phyloP scores from a whole-genome alignment of 1,140 invertebrate species.

The Drosophila asahinai region DNA sequence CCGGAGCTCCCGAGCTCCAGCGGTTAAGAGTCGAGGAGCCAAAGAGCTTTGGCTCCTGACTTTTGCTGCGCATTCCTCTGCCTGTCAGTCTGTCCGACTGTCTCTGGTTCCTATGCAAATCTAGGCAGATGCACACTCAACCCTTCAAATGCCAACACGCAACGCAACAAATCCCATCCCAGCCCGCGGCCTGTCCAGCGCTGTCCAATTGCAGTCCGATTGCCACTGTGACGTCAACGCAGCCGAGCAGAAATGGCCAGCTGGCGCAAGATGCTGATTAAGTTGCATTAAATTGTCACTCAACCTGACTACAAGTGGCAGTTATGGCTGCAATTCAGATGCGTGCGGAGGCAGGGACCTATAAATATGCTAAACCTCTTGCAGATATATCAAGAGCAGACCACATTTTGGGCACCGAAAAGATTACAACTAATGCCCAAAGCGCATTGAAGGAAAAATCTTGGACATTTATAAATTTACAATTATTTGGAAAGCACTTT shows the following conservation, averaged over 20 bases:
- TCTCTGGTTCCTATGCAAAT: slow-evolving; percentile 24
- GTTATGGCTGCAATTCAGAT: slow-evolving; percentile 16
- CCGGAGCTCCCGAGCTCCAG: background rate
- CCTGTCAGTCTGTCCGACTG: background rate
- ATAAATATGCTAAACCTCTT: slow-evolving; percentile 15
- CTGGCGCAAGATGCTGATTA: slow-evolving; percentile 51
- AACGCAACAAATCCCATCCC: background rate
- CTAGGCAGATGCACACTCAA: slow-evolving; percentile 10
- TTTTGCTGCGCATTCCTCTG: slow-evolving; percentile 10
- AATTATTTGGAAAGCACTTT: background rate
- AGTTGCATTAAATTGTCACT: slow-evolving; percentile 70
- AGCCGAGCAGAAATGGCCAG: slow-evolving; percentile 41
- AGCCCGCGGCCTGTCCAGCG: slow-evolving; percentile 5
- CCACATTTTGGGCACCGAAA: slow-evolving; percentile 11
- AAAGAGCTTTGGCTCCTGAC: slow-evolving; percentile 46
- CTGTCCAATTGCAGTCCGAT: slow-evolving; percentile 35
- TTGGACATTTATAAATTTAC: background rate
- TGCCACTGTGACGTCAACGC: slow-evolving; percentile 63
- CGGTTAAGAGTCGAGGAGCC: slow-evolving; percentile 23
- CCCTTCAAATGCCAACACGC: slow-evolving; percentile 3
- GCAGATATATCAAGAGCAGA: background rate
- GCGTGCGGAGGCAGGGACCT: slow-evolving; percentile 14
- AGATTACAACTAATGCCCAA: background rate
- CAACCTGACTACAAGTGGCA: slow-evolving; percentile 39
- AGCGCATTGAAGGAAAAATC: background rate